A percentile compares a stretch with the other conserved stretches of the same genome.
phyloP scores from a whole-genome alignment of 2,888 invertebrate genomes.

The Aspidiotus destructor region DNA sequence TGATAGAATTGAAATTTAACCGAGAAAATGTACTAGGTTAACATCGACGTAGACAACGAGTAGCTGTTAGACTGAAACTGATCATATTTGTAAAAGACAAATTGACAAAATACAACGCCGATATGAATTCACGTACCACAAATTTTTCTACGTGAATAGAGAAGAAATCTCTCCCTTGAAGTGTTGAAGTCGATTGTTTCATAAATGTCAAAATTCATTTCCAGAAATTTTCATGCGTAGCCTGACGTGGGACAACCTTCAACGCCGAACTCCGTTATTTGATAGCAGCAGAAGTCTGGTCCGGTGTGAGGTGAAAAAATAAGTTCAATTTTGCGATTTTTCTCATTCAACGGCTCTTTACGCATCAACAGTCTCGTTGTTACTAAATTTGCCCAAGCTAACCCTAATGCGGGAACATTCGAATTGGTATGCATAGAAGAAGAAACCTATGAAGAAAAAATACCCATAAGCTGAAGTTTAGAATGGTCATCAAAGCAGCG shows the following conservation, averaged over 20 bases:
- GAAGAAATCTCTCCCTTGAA: no score
- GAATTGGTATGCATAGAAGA: neutral
- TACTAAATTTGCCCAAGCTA: conserved; percentile 57
- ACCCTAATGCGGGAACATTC: conserved; percentile 52
- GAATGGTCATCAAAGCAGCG: neutral
- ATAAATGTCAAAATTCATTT: no score
- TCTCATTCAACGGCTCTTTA: conserved; percentile 35
- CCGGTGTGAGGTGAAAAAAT: conserved; percentile 33
- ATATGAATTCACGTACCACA: no score
- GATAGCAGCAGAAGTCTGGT: conserved; percentile 17
- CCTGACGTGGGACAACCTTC: neutral
- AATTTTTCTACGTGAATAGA: no score
- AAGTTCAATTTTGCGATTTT: conserved; percentile 34
- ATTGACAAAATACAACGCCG: no score
- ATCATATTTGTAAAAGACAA: no score
- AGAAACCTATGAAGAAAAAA: conserved; percentile 13
- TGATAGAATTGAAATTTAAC: no score
- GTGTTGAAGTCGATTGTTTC: no score
- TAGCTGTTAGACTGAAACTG: no score
- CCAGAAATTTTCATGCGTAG: no score
- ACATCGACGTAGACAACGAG: no score
- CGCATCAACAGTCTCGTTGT: conserved; percentile 50
- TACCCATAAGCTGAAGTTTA: neutral
- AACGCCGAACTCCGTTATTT: conserved; percentile 12
- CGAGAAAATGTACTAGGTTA: no score